These are phyloP conservation scores for Megalops atlanticus DNA, from an alignment of 2,113 vertebrate genomes.

Conservation along the genomic window DNA sequence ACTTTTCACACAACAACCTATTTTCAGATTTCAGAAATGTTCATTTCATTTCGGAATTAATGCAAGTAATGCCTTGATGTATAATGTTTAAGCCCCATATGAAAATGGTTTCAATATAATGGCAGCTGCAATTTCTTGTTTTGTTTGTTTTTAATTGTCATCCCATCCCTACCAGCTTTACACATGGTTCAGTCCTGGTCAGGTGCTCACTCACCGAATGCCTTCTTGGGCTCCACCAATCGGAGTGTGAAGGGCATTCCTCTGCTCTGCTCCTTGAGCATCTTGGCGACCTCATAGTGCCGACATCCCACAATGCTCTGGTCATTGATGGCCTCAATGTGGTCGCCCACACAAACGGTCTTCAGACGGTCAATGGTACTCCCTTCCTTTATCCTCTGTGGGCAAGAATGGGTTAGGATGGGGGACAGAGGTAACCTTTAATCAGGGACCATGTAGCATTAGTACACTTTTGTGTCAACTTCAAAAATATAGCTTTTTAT, in stretches of 20 bases:
- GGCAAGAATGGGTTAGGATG: neutral
- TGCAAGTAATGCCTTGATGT: too few species aligned
- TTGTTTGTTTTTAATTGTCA: too few species aligned
- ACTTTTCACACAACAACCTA: too few species aligned
- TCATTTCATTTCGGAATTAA: too few species aligned
- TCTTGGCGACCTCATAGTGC: slow-evolving; percentile 95
- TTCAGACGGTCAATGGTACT: slow-evolving; percentile 88
- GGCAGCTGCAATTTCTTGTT: too few species aligned
- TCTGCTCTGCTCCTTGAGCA: slow-evolving; percentile 90
- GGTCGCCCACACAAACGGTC: slow-evolving; percentile 87
- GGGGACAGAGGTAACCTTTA: too few species aligned
- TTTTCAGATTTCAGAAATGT: too few species aligned
- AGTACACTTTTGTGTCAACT: neutral
- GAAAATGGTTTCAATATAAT: too few species aligned
- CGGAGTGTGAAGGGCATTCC: slow-evolving; percentile 87
- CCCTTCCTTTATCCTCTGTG: slow-evolving; percentile 91
- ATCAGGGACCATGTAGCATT: neutral
- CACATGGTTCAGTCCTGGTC: neutral
- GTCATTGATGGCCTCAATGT: slow-evolving; percentile 96
- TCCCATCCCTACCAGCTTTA: too few species aligned
- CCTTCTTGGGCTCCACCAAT: slow-evolving; percentile 90
- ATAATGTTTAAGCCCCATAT: too few species aligned
- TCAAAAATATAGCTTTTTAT: neutral
- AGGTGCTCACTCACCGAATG: slow-evolving; percentile 81
- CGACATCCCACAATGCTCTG: slow-evolving; percentile 96